Evolutionary conservation across 1,140 invertebrate genomes (phyloP), one percentile per base, ranked within the genome.

Genomic region (Sesamia nonagrioides): DNA sequence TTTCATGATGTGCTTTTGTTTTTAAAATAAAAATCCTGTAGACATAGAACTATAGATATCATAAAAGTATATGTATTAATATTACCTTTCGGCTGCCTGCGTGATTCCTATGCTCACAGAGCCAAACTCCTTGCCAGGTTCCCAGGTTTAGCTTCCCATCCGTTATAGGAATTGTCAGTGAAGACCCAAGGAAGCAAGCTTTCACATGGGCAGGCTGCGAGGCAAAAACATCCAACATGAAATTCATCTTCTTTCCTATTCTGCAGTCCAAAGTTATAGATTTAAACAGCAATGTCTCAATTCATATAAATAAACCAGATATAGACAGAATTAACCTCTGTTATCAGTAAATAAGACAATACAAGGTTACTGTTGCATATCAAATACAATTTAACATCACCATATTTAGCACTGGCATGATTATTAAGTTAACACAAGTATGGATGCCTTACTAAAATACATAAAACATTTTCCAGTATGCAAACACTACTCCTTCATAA

Each of bases 101-200:
- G 90, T 98, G 97, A 95, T 99, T 98, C 87, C 99, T 96, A 95
- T 99, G 99, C 95, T 99, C 99, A 96, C 98, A 99, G 78, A 99
- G 96, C 99, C 99, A 99, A 80, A 99, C 97, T 73, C 99, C 99
- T 95, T 99, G 99, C 98, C 98, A 99, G 84, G 98, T 99, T 73
- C 99, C 99, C 81, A 99, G 95, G 88, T 98, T 98, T 82, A 99
- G 95, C 94, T 98, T 98, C 71, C 99, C 98, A 90, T 99, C 98
- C 78, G 98, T 98, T 89, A 99, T 98, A 83, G 99, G 98, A 88
- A 99, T 98, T 88, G 98, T 99, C 85, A 99, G 95, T 82, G 98
- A 99, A 75, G 98, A 99, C 82, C 99, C 98, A 83, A 99, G 96
- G 93, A 99, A 99, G 94, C 98, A 99, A 72, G 98, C 98, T 95